A percentile compares a stretch with the other conserved stretches of the same genome.
Evolutionary conservation across 2,888 invertebrate species (phyloP).

Genomic region (Microctonus brassicae): DNA sequence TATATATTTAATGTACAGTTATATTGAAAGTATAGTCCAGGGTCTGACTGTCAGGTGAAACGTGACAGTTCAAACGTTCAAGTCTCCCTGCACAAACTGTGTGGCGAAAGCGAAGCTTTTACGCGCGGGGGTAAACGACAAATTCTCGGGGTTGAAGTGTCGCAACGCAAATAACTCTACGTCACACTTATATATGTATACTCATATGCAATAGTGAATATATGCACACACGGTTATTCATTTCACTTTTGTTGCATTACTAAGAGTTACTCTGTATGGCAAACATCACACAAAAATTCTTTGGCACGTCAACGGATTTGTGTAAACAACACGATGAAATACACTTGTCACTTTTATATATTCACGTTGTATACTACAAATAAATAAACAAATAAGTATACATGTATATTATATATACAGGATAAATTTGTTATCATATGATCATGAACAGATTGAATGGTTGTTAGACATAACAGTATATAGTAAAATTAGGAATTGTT

Average conservation of each 20-base stretch:
- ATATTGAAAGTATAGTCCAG: not conserved
- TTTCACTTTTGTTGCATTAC: not conserved
- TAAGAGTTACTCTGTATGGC: not conserved
- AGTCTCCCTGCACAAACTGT: slow-evolving; percentile 33
- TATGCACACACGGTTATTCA: not conserved
- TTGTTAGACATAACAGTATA: slow-evolving; percentile 7
- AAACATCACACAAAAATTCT: slow-evolving; percentile 7
- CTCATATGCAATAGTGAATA: too few species aligned
- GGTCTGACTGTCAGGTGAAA: slow-evolving; percentile 21
- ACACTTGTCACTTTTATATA: slow-evolving; percentile 25
- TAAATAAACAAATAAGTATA: not conserved
- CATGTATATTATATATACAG: too few species aligned
- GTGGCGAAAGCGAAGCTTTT: slow-evolving; percentile 31
- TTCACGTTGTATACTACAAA: too few species aligned
- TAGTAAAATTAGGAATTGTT: not conserved
- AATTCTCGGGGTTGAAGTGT: slow-evolving; percentile 53
- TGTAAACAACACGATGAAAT: slow-evolving; percentile 27
- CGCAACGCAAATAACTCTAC: slow-evolving; percentile 58
- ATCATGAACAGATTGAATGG: slow-evolving; percentile 14
- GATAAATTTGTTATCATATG: too few species aligned
- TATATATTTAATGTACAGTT: slow-evolving; percentile 27
- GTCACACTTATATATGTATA: not conserved
- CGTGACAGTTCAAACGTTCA: slow-evolving; percentile 34
- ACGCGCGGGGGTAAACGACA: slow-evolving; percentile 42
- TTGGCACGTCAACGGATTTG: slow-evolving; percentile 38